phyloP scores from a whole-genome alignment of 1,140 invertebrate species.

The Dryas iulia region DNA sequence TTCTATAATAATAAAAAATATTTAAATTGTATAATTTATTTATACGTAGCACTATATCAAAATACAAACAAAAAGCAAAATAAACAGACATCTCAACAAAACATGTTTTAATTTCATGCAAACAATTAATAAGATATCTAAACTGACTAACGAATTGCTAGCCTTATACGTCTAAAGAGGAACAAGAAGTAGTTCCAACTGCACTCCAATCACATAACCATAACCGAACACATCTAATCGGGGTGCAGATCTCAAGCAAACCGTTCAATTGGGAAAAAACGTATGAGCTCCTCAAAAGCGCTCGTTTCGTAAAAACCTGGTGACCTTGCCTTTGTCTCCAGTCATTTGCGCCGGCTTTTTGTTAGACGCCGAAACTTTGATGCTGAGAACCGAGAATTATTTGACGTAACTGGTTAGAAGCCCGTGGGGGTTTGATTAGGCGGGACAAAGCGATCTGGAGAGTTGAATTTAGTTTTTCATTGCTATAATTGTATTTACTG shows the following conservation, averaged over 20 bases:
- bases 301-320: slow-evolving; percentile 1
- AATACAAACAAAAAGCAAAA: neutral
- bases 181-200: neutral
- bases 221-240: slow-evolving; percentile 10
- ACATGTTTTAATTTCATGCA: neutral
- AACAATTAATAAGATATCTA: neutral
- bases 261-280: slow-evolving; percentile 16
- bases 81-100: neutral
- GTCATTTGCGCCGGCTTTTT: slow-evolving; percentile 16
- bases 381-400: slow-evolving; percentile 10
- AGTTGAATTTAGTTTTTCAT: neutral
- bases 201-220: neutral
- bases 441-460: neutral
- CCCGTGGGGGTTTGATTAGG: neutral
- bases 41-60: too few species aligned
- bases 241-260: neutral
- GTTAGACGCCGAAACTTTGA: neutral
- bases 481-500: too few species aligned
- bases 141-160: neutral
- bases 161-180: neutral
- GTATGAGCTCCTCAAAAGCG: neutral
- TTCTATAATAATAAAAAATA: too few species aligned
- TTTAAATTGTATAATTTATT: too few species aligned
- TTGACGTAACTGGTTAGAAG: slow-evolving; percentile 13
- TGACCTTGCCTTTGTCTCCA: slow-evolving; percentile 26